Percentiles rank a stretch among this genome's conserved stretches.
These are phyloP conservation scores for Lagenorhynchus albirostris DNA, from an alignment of 2,113 vertebrate species.

Conservation along the genomic window DNA sequence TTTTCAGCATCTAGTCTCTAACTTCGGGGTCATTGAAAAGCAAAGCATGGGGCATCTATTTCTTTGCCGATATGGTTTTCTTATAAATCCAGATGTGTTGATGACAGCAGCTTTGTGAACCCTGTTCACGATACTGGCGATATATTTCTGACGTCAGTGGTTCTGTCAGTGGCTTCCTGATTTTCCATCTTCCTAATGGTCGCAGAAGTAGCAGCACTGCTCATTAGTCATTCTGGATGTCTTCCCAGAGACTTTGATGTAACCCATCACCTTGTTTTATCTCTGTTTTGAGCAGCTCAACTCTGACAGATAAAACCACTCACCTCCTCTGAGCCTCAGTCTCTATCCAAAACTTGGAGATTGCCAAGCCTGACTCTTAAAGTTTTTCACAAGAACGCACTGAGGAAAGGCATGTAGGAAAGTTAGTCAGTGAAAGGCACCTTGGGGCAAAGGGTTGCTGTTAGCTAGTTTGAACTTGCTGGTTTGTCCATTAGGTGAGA, in stretches of 20 bases:
- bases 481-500: not conserved
- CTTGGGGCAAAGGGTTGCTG: not conserved
- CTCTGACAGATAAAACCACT: not conserved
- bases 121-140: fast-evolving
- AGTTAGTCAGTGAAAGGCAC: not conserved
- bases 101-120: not conserved
- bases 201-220: not conserved
- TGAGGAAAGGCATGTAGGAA: fast-evolving
- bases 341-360: not conserved
- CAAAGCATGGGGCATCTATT: not conserved
- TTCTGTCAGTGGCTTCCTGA: not conserved
- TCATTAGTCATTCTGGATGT: not conserved
- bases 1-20: not conserved
- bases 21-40: not conserved
- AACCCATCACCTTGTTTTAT: not conserved
- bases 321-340: not conserved
- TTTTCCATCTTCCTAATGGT: not conserved
- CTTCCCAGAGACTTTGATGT: not conserved
- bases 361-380: not conserved
- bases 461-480: not conserved
- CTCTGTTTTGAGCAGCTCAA: not conserved
- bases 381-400: not conserved
- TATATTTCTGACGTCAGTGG: not conserved
- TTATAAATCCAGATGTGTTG: not conserved
- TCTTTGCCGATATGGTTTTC: not conserved